Evolutionary conservation across 2,888 invertebrate species (phyloP), one percentile per base, ranked within the genome.

Genomic region (Acrobasis suavella): DNA sequence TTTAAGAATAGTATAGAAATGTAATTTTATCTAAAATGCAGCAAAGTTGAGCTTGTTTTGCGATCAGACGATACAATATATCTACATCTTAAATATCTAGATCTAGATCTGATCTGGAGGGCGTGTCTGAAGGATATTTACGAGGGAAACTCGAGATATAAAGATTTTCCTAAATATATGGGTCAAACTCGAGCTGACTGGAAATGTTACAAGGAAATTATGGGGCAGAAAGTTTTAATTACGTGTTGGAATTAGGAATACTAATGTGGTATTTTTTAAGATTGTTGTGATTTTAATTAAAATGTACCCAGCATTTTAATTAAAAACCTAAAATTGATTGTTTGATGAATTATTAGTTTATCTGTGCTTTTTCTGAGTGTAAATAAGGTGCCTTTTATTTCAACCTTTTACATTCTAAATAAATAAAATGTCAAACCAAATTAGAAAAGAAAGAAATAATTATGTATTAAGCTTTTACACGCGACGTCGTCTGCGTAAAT

Each of bases 161-260:
- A 39, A 1, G 10, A 1, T 39, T 39, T 42, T 42, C 42, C 42
- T 22, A 22, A 51, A 52, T 22, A 51, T 52, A 32, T 32, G 32
- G 32, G 52, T 52, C 52, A 22, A 32, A 52, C 52, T 52, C 32
- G 9, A 52, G 32, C 14, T 52, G 52, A n/a, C 52, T 37, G 14
- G 32, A 14, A 32, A 32, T 22, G 22, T 51, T 14, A 9, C 22
- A 22, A 14, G 22, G 7, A 42, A 42, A 42, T 42, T 42, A 42
- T 42, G 42, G 42, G 10, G 7, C 7, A 12, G 10, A 12, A 14
- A 14, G 2, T 12, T 10, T 42, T 42, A 42, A 42, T 42, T 10
- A 42, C 42, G 3, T 42, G 12, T 42, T 42, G 12, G 10, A 3
- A 42, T 42, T 42, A 42, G 42, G 14, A 5, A 1, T 12, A 42